These are phyloP conservation scores for Eurosta solidaginis DNA, from an alignment of 1,140 invertebrate genomes.

Conservation along the genomic window DNA sequence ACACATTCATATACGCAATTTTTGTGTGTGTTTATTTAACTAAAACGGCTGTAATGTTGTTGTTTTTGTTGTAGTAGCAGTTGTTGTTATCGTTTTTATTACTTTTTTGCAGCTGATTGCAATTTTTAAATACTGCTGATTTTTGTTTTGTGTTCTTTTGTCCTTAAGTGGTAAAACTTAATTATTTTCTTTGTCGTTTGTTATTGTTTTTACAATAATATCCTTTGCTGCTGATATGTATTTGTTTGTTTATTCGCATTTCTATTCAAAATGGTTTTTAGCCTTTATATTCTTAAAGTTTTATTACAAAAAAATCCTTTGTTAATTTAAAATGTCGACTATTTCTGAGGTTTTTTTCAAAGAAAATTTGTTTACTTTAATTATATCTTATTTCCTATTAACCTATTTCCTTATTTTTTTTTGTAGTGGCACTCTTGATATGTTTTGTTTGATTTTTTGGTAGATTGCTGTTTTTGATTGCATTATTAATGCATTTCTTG, in stretches of 20 bases:
- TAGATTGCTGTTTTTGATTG: not conserved
- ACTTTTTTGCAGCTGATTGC: not conserved
- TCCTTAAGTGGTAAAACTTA: not conserved
- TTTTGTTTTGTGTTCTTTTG: slow-evolving; percentile 1
- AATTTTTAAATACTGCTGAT: slow-evolving; percentile 3
- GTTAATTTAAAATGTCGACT: not conserved
- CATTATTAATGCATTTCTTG: not conserved
- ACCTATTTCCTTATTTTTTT: slow-evolving; percentile 8
- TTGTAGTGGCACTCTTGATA: slow-evolving; percentile 9
- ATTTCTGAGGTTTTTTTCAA: not conserved
- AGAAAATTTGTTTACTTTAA: not conserved
- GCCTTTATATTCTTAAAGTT: no score
- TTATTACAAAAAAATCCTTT: no score
- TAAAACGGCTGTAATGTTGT: no score
- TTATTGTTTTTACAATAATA: not conserved
- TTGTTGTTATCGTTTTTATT: not conserved
- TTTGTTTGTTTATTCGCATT: not conserved
- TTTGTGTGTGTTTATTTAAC: not conserved
- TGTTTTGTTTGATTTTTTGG: not conserved
- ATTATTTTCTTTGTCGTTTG: not conserved
- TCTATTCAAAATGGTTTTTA: no score
- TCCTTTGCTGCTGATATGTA: not conserved
- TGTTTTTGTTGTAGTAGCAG: no score
- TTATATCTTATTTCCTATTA: not conserved
- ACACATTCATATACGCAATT: not conserved